Base-by-base conservation (phyloP, 2,888 invertebrate species). In the Perdita meconis region DNA sequence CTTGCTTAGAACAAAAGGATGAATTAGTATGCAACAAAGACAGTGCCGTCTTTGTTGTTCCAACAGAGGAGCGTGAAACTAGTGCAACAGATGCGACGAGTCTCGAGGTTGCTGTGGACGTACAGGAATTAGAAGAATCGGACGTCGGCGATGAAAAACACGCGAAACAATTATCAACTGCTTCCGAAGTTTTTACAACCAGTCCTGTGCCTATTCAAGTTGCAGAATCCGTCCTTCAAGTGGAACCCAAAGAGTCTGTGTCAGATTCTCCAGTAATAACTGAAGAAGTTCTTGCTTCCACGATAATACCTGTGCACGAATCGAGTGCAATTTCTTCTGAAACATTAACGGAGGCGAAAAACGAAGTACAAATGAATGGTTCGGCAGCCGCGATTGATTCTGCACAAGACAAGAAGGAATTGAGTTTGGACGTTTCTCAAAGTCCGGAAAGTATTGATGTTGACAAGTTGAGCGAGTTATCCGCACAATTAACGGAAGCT, bases 171-270 rank as follows among this genome's bases (percentile, higher is more conserved):
- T 34, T 80, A 13, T 44, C 66, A 38, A 61, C 74, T 19, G 80
- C 82, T 38, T 80, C 83, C 12, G 79, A 83, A 55, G 55, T 76
- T 40, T 44, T 76, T 19, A 72, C 78, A 19, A 72, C 81, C 24
- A 89, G 86, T 64, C 82, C 87, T 8, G 92, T 92, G 40, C 92
- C 92, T 1, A 89, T 91, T 61, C 90, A 91, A 83, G 90, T 91
- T 0, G 92, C 92, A 0, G 92, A 92, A 81, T 92, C 91, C 2
- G 91, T 92, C 57, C 83, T 92, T 4, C 89, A 91, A 69, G 72
- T 90, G 8, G 90, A 91, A 44, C 84, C 89, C 1, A 91, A 91
- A 65, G 91, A 91, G 77, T 89, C 91, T 1, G 81, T 89, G 2
- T 86, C 86, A 1, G 89, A 90, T 61, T 68, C 87, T 2, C 85